A percentile compares a stretch with the other conserved stretches of the same genome.
These are phyloP conservation scores for Glaucomys volans DNA, from an alignment of 2,113 vertebrate genomes.

Conservation along the genomic window DNA sequence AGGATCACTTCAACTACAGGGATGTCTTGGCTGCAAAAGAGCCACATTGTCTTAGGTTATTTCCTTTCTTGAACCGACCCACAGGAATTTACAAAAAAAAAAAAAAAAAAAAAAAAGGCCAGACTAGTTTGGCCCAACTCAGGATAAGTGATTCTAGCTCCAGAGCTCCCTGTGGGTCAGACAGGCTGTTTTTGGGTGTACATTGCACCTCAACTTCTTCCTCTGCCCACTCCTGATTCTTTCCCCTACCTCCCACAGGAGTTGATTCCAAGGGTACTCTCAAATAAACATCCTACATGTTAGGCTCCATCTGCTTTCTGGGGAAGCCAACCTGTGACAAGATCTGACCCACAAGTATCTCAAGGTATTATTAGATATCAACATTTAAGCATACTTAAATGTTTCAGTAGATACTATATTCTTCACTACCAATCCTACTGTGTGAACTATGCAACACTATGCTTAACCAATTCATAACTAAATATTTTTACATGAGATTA, in stretches of 20 bases:
- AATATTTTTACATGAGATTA: conserved; percentile 42
- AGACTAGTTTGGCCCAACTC: background rate
- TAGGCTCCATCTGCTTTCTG: background rate
- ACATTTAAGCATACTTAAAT: background rate
- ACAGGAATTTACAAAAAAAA: background rate
- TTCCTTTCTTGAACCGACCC: background rate
- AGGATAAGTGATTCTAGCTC: conserved; percentile 12
- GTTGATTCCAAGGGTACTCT: background rate
- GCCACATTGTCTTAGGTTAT: background rate
- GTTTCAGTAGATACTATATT: background rate
- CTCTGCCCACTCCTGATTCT: background rate
- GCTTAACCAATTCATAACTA: background rate
- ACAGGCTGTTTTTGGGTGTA: background rate
- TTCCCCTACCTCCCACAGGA: background rate
- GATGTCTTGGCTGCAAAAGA: background rate
- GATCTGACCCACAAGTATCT: background rate
- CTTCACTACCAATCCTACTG: background rate
- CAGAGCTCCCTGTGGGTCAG: background rate
- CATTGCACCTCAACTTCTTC: background rate
- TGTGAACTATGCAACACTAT: conserved; percentile 2
- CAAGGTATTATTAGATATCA: background rate
- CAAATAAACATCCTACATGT: background rate
- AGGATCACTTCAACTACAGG: background rate
- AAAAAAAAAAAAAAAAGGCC: background rate
- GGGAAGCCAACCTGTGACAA: background rate